A percentile compares a stretch with the other conserved stretches of the same genome.
These are phyloP conservation scores for Hoplostethus atlanticus DNA, from an alignment of 2,797 vertebrate species.

Conservation along the genomic window DNA sequence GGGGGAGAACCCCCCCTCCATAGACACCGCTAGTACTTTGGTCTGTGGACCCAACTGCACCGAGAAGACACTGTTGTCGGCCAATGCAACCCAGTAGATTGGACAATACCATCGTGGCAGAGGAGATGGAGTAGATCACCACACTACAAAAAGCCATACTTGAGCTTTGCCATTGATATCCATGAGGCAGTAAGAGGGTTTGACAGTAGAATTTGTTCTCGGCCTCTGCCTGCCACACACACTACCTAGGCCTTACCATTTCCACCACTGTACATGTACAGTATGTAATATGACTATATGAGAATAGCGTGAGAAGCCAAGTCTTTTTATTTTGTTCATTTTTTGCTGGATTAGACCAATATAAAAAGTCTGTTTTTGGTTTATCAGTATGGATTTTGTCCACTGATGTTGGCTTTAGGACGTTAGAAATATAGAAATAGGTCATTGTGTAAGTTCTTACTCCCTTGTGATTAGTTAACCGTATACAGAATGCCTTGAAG, in stretches of 20 bases:
- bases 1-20: not conserved
- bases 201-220: slow-evolving; percentile 1
- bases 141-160: slow-evolving; percentile 27
- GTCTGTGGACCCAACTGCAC: slow-evolving; percentile 21
- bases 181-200: slow-evolving; percentile 33
- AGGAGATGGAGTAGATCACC: slow-evolving; percentile 29
- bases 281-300: slow-evolving; percentile 17
- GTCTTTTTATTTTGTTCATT: slow-evolving; percentile 1
- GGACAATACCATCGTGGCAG: slow-evolving; percentile 16
- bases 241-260: slow-evolving; percentile 63
- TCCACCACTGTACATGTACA: slow-evolving; percentile 36
- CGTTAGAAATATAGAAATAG: slow-evolving; percentile 14
- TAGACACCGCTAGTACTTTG: not conserved
- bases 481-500: slow-evolving; percentile 23
- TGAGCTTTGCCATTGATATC: slow-evolving; percentile 25
- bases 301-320: slow-evolving; percentile 18
- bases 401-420: slow-evolving; percentile 15
- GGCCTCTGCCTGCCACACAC: slow-evolving; percentile 34
- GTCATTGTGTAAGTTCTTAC: not conserved
- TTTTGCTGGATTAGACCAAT: slow-evolving; percentile 4
- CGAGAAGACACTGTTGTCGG: slow-evolving; percentile 12
- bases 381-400: not conserved
- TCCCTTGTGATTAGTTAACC: slow-evolving; percentile 1
- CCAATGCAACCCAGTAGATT: slow-evolving; percentile 17
- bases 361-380: not conserved